phyloP scores from a whole-genome alignment of 2,797 vertebrate species.

The Tokudaia tokunoshimensis region DNA sequence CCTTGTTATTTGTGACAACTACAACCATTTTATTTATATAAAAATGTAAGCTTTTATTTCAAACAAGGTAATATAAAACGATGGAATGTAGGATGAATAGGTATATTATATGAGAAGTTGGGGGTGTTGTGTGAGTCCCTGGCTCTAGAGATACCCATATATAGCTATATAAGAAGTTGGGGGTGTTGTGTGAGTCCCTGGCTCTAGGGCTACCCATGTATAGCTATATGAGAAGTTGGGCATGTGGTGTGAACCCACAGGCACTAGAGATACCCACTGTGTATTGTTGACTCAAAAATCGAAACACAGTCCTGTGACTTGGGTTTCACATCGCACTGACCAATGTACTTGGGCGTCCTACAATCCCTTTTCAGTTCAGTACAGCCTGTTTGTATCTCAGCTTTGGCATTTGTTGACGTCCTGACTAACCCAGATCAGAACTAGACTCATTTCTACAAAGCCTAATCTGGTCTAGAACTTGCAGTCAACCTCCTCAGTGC shows the following conservation, averaged over 20 bases:
- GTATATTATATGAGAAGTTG: neutral
- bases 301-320: neutral
- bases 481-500: neutral
- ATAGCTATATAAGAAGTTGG: neutral
- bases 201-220: neutral
- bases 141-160: too few species aligned
- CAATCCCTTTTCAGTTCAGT: neutral
- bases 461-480: neutral
- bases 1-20: conserved; percentile 67
- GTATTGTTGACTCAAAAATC: neutral
- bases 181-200: neutral
- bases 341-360: neutral
- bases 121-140: too few species aligned
- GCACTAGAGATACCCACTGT: neutral
- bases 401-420: neutral
- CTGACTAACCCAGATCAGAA: neutral
- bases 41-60: neutral
- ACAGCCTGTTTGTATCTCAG: neutral
- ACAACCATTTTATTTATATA: neutral
- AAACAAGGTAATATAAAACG: too few species aligned
- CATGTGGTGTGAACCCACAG: too few species aligned
- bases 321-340: neutral
- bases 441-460: neutral
- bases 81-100: neutral
- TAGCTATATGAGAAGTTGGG: neutral